A percentile compares a stretch with the other conserved stretches of the same genome.
Conservation (phyloP, 2,888 invertebrate genomes). For the Graphium colonna region DNA sequence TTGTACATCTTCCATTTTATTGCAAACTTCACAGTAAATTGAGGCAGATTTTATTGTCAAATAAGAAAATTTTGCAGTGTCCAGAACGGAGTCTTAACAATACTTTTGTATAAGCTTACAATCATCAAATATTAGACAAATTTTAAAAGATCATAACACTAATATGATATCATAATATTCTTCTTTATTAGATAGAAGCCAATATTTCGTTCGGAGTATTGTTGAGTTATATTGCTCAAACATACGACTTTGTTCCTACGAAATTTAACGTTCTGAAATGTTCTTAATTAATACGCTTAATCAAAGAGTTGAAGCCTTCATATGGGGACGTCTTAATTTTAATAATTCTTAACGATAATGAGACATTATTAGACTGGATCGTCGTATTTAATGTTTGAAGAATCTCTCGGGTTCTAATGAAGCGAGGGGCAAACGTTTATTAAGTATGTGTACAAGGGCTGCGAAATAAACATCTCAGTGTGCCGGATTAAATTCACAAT, state of each 20-base stretch:
- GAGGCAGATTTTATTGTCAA: too few relatives aligned
- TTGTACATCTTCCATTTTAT: too few relatives aligned
- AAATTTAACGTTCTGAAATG: slow-evolving; percentile 17
- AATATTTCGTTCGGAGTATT: too few relatives aligned
- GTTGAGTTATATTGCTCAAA: slow-evolving; percentile 4
- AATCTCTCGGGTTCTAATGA: slow-evolving; percentile 60
- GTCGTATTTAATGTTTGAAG: slow-evolving; percentile 71
- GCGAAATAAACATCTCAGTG: too few relatives aligned
- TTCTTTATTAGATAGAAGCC: not conserved
- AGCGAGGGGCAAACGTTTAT: slow-evolving; percentile 51
- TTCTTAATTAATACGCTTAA: slow-evolving; percentile 24
- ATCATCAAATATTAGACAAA: too few relatives aligned
- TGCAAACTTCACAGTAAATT: too few relatives aligned
- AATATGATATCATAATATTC: not conserved
- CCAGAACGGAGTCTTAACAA: too few relatives aligned
- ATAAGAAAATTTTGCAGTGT: too few relatives aligned
- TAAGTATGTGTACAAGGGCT: slow-evolving; percentile 37
- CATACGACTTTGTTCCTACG: slow-evolving; percentile 4
- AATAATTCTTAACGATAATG: slow-evolving; percentile 65
- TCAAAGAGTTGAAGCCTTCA: slow-evolving; percentile 19
- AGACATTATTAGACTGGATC: slow-evolving; percentile 62
- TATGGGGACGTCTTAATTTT: slow-evolving; percentile 47
- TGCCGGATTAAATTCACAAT: too few relatives aligned
- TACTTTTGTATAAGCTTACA: too few relatives aligned
- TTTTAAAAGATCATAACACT: too few relatives aligned